Base-by-base conservation (phyloP, 2,113 vertebrate genomes). In the Stictonetta naevosa region DNA sequence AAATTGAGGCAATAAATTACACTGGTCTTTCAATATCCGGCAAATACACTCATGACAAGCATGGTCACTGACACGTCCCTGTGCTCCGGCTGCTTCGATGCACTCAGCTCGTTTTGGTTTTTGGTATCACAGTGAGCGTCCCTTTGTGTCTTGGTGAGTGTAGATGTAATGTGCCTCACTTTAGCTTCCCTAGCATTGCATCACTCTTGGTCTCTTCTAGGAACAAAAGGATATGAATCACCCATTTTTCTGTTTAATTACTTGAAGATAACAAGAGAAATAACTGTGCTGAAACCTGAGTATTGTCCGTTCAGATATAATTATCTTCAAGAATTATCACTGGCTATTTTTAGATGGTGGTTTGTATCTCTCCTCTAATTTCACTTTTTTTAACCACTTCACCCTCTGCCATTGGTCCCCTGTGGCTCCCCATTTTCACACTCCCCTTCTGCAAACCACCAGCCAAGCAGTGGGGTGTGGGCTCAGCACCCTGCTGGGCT, bases 401-500 rank as follows among this genome's bases (percentile, higher is more conserved):
- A 18, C 15, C 7, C 44, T 91, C 81, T 90, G 68, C 78, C 58
- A 28, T 46, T 71, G 56, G 55, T 71, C 63, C 60, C 44, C 82
- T 20, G 21, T 12, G 58, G 38, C 36, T 81, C 31, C 42, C 40
- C 40, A 63, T 90, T 64, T 73, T 66, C 69, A 78, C 36, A 19
- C 44, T 52, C 13, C 20, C 5, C 3, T 63, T 63, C 38, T 89
- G 63, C 67, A 94, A 90, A 86, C 50, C 83, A 74, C 52, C 94
- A 3, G 4, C 60, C 95, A 95, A 95, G 92, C 15, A 10, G 87
- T 91, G 52, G 7, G 18, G 1, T 78, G 40, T n/a, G 40, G 3
- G 34, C 87, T 62, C 67, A 44, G 73, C 87, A 83, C 26, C 78
- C 91, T 95, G 83, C 92, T n/a, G 33, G 63, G 68, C 31, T 86